A percentile compares a stretch with the other conserved stretches of the same genome.
phyloP scores from a whole-genome alignment of 1,140 invertebrate species.

The Cydia fagiglandana region DNA sequence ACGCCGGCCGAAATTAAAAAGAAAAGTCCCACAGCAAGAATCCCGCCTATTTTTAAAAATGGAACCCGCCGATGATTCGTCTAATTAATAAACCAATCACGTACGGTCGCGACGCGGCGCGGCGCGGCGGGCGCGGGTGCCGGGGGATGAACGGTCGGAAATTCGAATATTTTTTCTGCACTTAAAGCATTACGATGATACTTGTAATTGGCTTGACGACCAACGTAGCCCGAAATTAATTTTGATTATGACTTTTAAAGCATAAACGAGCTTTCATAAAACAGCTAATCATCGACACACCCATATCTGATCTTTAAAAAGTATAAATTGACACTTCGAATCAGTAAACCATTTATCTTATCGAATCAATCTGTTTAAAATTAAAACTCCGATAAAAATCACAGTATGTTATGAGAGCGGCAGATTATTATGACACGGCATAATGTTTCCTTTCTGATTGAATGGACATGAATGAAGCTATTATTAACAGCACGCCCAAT shows the following conservation, averaged over 20 bases:
- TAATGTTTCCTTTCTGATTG: conserved; percentile 54
- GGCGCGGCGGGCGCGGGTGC: conserved; percentile 73
- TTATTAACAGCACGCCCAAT: conserved; percentile 50
- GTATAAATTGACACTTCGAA: conserved; percentile 40
- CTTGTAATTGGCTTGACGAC: conserved; percentile 75
- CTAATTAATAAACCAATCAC: conserved; percentile 80
- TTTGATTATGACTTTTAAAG: conserved; percentile 22
- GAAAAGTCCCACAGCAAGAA: conserved; percentile 76
- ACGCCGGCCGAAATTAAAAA: conserved; percentile 76
- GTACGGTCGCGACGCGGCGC: conserved; percentile 77
- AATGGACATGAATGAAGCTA: conserved; percentile 53
- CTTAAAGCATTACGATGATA: conserved; percentile 68
- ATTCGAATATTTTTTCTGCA: conserved; percentile 79
- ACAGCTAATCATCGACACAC: conserved; percentile 51
- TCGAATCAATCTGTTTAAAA: conserved; percentile 53
- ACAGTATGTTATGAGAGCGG: conserved; percentile 46
- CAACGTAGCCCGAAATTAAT: conserved; percentile 61
- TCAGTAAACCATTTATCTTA: conserved; percentile 43
- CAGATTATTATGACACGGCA: conserved; percentile 54
- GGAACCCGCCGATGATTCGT: conserved; percentile 78
- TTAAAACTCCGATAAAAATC: conserved; percentile 50
- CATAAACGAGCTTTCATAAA: not conserved
- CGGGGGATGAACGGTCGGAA: conserved; percentile 76
- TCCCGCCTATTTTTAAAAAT: conserved; percentile 80
- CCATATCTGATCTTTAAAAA: conserved; percentile 19